Evolutionary conservation across 2,888 invertebrate species (phyloP), one percentile per base, ranked within the genome.

Genomic region (Mamestra brassicae): DNA sequence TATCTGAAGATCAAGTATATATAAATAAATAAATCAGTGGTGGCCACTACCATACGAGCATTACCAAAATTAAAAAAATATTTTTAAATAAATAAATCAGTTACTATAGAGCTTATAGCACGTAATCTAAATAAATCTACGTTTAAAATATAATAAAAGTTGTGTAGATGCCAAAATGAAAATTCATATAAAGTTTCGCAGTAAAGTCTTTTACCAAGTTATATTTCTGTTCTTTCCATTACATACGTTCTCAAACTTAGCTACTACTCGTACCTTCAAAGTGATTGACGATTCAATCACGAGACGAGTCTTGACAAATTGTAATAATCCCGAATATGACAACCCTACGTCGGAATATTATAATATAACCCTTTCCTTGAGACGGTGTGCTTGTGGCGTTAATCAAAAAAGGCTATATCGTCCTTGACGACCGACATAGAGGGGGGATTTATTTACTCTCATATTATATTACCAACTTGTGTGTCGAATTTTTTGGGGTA

Each of bases 341-440:
- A 87, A 69, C 86, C 87, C 75, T 85, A 60, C 64, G 65, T 36
- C 62, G 36, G 58, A 84, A 85, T 87, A 86, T 86, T 86, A 86
- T 84, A 86, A 83, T 84, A 84, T 83, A 86, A 87, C 84, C 85
- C 89, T 82, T 81, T 88, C 76, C 85, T 85, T 80, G 76, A 80
- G 83, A 83, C 80, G 83, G 78, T 79, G 78, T 84, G 80, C 84
- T 85, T 80, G 82, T 77, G 81, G 83, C 87, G 88, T 89, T 89
- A 89, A 89, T 89, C 89, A 87, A 87, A 89, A 89, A 88, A 86
- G 87, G 86, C 81, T 87, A 80, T 87, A 85, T 74, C 76, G 78
- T 78, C 77, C 79, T 86, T 85, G 84, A 78, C 73, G 76, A 83
- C 74, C 76, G 73, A 71, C 75, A 76, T 82, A 75, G 80, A 78